Evolutionary conservation across 2,113 vertebrate genomes (phyloP).

Genomic region (Rhodinocichla rosea): DNA sequence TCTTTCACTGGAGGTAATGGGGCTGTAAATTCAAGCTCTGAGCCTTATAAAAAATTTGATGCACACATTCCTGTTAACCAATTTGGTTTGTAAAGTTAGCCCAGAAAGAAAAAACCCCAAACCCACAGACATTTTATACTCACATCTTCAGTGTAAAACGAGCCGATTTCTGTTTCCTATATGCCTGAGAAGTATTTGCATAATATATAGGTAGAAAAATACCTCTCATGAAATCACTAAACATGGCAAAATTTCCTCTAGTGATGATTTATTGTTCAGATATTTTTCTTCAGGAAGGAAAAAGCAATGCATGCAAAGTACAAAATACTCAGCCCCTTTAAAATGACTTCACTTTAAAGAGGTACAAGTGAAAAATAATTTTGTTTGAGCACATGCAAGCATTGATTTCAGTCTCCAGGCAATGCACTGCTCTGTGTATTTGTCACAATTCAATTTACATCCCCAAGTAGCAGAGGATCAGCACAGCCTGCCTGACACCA

Average conservation of each 20-base stretch:
- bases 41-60: neutral
- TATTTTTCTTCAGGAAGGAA: neutral
- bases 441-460: conserved; percentile 12
- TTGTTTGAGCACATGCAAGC: neutral
- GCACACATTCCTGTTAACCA: neutral
- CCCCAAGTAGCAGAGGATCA: neutral
- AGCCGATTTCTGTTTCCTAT: neutral
- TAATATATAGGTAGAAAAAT: neutral
- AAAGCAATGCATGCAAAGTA: neutral
- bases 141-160: neutral
- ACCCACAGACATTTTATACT: neutral
- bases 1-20: neutral
- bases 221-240: neutral
- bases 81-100: neutral
- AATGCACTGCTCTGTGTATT: neutral
- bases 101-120: neutral
- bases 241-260: neutral
- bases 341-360: neutral
- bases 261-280: neutral
- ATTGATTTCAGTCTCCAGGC: neutral
- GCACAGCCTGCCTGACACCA: neutral
- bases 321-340: neutral
- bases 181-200: neutral
- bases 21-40: neutral
- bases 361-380: neutral